A percentile compares a stretch with the other conserved stretches of the same genome.
Conservation (phyloP, 2,797 vertebrate species). For the Okamejei kenojei region DNA sequence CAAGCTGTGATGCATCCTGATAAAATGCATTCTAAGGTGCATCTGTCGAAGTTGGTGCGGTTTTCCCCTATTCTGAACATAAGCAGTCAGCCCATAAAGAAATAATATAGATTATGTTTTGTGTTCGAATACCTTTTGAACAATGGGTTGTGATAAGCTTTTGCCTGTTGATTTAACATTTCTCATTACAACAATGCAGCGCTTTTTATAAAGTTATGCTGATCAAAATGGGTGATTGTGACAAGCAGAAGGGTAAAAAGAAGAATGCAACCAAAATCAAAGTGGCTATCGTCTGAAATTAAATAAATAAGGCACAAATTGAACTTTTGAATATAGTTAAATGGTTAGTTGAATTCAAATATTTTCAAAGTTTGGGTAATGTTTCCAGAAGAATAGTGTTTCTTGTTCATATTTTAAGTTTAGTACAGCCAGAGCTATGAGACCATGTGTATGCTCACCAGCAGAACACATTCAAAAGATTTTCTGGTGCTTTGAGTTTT, state of each 20-base stretch:
- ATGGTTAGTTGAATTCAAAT: not conserved
- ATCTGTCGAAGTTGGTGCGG: too few species aligned
- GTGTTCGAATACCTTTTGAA: not conserved
- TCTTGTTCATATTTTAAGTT: not conserved
- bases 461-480: not conserved
- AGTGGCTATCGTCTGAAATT: not conserved
- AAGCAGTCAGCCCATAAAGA: not conserved
- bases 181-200: not conserved
- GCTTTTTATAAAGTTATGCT: not conserved
- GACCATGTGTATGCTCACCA: not conserved
- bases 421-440: not conserved
- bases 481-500: not conserved
- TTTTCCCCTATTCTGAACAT: not conserved
- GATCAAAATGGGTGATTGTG: not conserved
- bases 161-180: not conserved
- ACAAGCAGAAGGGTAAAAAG: not conserved
- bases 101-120: too few species aligned
- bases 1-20: too few species aligned
- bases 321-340: constrained; percentile 3
- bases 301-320: not conserved
- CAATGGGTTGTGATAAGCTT: not conserved
- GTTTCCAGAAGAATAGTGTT: too few species aligned
- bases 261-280: not conserved
- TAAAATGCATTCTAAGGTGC: too few species aligned
- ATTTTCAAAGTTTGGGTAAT: not conserved